Base-by-base conservation (phyloP, 53 echinoderm and acorn worm genomes). In the Luidia sarsii region DNA sequence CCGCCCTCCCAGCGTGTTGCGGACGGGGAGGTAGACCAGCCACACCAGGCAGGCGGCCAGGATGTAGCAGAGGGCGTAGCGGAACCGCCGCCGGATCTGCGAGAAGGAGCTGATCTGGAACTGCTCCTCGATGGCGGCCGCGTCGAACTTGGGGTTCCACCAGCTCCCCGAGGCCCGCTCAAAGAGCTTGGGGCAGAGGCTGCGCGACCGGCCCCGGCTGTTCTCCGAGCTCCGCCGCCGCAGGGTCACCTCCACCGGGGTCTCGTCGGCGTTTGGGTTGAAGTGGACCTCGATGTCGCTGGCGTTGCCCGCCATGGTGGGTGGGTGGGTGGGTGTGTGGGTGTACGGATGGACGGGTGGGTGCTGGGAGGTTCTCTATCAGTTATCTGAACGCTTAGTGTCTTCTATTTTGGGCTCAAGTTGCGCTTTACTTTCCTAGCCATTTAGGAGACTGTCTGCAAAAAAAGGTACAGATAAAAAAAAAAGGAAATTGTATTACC, bases 131-230 rank as follows among this genome's bases (percentile, higher is more conserved):
- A 99, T 91, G 84, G 87, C 71, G 25, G 81, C 24, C 2, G 91
- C 91, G 82, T 99, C 93, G 67, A 99, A 99, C 63, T 91, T 91
- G 27, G 99, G 99, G 31, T 99, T 94, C 89, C 94, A 91, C 99
- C 99, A 99, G 71, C 89, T 91, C 21, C 94, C 94, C 19, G 99
- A 97, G 43, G 99, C 93, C n/a, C 99, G 82, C 52, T 97, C 99
- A 85, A 97, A 97, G 53, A 97, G 87, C 63, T 94, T 90, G 0
- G 99, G 99, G 67, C 93, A 93, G 35, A 89, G 84, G 37, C 80
- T 83, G 9, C 94, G 67, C 11, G 38, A 64, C 43, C 66, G 74
- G 19, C 71, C 50, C 53, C 91, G 81, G 67, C 91, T 91, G 83
- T 85, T 88, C 83, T 88, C 91, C 0, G 94, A 94, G 72, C 94